Evolutionary conservation across 2,888 invertebrate species (phyloP).

Genomic region (Trissonchulus sp.): DNA sequence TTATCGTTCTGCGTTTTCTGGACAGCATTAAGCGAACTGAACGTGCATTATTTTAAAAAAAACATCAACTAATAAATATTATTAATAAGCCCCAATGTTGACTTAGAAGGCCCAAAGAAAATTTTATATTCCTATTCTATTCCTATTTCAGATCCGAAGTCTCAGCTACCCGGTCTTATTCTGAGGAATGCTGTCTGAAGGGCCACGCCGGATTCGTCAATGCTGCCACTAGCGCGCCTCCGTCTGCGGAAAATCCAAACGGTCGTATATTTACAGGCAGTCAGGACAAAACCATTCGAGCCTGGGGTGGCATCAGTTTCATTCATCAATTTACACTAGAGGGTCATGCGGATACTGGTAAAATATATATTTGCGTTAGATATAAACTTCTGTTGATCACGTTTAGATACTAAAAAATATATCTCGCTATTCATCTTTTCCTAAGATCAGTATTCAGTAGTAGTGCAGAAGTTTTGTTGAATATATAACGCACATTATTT

Average conservation of each 20-base stretch:
- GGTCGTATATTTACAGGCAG: constrained; percentile 80
- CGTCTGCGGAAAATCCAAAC: constrained; percentile 65
- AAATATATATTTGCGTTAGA: constrained; percentile 16
- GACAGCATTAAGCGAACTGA: too few species aligned
- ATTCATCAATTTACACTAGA: constrained; percentile 65
- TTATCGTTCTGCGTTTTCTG: too few species aligned
- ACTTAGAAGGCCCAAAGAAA: too few species aligned
- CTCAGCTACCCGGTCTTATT: too few species aligned
- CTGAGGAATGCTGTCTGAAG: constrained; percentile 48
- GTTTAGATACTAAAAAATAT: neutral
- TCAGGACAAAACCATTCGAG: constrained; percentile 74
- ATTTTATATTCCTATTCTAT: too few species aligned
- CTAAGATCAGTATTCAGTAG: neutral
- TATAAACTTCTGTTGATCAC: neutral
- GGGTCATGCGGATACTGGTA: constrained; percentile 70
- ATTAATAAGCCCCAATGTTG: too few species aligned
- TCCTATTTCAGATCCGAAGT: too few species aligned
- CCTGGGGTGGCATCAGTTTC: constrained; percentile 67
- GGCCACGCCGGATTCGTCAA: constrained; percentile 82
- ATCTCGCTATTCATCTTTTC: neutral
- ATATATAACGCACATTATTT: too few species aligned
- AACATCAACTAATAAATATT: too few species aligned
- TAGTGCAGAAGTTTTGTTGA: too few species aligned
- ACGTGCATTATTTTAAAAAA: too few species aligned
- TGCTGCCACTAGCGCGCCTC: constrained; percentile 69